Evolutionary conservation across 2,888 invertebrate genomes (phyloP).

Genomic region (Priapulus caudatus): DNA sequence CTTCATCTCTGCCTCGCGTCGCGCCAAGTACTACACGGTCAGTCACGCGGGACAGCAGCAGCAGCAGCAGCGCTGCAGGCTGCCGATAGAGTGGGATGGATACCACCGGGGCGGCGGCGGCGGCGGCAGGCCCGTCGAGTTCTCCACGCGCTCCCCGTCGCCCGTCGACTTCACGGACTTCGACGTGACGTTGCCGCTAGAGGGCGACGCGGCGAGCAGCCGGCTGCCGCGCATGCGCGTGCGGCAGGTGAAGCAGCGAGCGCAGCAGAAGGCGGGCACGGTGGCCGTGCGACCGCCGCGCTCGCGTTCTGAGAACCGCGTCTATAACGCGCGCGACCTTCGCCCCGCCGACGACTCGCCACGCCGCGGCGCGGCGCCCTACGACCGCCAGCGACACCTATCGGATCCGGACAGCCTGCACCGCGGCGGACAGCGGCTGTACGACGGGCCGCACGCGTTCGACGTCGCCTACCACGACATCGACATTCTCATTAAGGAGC

Average conservation of each 20-base stretch:
- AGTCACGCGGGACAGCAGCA: too few relatives aligned
- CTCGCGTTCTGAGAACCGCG: not conserved
- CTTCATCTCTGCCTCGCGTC: too few relatives aligned
- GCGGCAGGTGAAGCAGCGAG: not conserved
- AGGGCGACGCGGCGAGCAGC: too few relatives aligned
- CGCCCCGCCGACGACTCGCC: too few relatives aligned
- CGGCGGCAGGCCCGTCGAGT: not conserved
- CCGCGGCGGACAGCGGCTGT: not conserved
- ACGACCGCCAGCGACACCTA: not conserved
- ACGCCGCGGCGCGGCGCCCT: not conserved
- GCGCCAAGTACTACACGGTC: not conserved
- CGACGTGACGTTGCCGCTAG: too few relatives aligned
- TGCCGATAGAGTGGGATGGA: too few relatives aligned
- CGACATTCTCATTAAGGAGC: conserved; percentile 1
- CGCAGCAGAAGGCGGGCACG: not conserved
- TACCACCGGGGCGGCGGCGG: too few relatives aligned
- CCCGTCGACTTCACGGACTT: too few relatives aligned
- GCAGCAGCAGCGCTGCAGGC: too few relatives aligned
- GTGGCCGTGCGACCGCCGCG: not conserved
- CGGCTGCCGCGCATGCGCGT: not conserved
- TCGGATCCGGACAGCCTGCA: not conserved
- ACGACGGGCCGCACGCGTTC: not conserved
- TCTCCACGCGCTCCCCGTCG: not conserved
- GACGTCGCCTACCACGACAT: conserved; percentile 3
- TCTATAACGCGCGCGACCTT: too few relatives aligned